phyloP scores from a whole-genome alignment of 2,797 vertebrate genomes.

The Cynopterus sphinx region DNA sequence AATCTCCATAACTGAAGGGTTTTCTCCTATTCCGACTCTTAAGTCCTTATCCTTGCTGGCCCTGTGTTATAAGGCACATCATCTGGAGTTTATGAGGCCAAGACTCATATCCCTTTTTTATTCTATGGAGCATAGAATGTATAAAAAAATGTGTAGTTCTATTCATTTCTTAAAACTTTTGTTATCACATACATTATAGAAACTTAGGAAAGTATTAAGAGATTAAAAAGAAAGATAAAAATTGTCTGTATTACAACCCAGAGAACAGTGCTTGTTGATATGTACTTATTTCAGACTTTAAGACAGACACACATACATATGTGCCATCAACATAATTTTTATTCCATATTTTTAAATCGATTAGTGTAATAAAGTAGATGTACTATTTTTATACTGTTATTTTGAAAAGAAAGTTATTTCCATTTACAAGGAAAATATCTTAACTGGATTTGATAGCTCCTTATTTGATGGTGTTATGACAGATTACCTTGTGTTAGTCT shows the following conservation, averaged over 20 bases:
- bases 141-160: not conserved
- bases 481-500: not conserved
- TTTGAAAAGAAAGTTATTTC: not conserved
- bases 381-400: not conserved
- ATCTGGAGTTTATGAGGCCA: not conserved
- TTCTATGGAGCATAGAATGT: not conserved
- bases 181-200: not conserved
- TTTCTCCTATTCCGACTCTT: not conserved
- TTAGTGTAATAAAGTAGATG: not conserved
- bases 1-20: not conserved
- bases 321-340: not conserved
- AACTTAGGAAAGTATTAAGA: not conserved
- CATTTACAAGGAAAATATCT: not conserved
- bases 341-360: not conserved
- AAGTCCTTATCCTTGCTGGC: not conserved
- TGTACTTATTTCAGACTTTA: not conserved
- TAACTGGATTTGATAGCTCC: not conserved
- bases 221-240: not conserved
- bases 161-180: not conserved
- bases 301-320: not conserved
- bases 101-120: not conserved
- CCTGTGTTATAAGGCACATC: not conserved
- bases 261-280: not conserved
- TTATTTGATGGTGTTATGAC: not conserved
- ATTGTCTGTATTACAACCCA: not conserved